Evolutionary conservation across 2,113 vertebrate genomes (phyloP).

Genomic region (Eulemur macaco): DNA sequence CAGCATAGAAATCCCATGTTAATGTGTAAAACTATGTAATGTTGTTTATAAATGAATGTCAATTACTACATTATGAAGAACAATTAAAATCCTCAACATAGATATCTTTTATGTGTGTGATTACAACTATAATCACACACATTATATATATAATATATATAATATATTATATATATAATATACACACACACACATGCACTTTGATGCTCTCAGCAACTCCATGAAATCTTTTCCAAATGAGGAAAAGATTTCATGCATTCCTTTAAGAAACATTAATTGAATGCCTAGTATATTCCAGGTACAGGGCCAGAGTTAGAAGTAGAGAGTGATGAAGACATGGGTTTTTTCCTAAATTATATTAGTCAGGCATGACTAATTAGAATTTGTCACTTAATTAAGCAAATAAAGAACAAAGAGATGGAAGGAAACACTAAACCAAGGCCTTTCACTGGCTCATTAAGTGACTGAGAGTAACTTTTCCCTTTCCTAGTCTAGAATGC

Average conservation of each 20-base stretch:
- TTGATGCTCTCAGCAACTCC: not conserved
- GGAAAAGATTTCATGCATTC: not conserved
- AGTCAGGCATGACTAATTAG: not conserved
- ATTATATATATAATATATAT: too few relatives aligned
- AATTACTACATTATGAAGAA: not conserved
- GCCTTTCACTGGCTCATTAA: not conserved
- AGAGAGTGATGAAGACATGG: not conserved
- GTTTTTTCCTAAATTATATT: not conserved
- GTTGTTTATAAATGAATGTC: not conserved
- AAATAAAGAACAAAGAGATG: not conserved
- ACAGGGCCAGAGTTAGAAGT: not conserved
- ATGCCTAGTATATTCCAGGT: not conserved
- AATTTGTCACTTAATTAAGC: constrained; percentile 29
- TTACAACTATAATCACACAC: not conserved
- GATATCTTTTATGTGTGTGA: not conserved
- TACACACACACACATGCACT: not conserved
- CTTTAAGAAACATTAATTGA: not conserved
- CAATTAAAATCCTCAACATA: not conserved
- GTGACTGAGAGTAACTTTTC: not conserved
- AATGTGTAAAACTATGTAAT: not conserved
- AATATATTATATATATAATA: too few relatives aligned
- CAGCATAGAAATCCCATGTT: not conserved
- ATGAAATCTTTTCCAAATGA: not conserved
- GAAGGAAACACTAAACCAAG: not conserved
- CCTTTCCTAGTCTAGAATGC: not conserved